Percentiles rank a stretch among this genome's conserved stretches.
These are phyloP conservation scores for Erebia aethiops DNA, from an alignment of 2,888 invertebrate species.

Conservation along the genomic window DNA sequence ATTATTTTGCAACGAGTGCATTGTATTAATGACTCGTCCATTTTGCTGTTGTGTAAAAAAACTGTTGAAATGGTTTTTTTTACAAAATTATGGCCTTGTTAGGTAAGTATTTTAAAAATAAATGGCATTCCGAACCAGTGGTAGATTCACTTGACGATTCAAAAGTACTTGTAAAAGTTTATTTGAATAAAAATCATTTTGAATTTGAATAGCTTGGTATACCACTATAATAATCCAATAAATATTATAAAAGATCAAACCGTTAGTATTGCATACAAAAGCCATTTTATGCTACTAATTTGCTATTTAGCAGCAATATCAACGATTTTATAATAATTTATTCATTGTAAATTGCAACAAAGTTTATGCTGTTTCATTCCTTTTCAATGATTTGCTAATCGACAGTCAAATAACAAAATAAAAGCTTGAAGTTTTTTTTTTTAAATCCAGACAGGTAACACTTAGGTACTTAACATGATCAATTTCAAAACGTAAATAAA, in stretches of 20 bases:
- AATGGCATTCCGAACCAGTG: too few species aligned
- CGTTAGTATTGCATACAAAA: slow-evolving; percentile 1
- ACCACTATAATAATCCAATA: too few species aligned
- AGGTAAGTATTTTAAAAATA: neutral
- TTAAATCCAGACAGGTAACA: neutral
- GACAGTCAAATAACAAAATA: neutral
- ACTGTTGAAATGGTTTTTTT: too few species aligned
- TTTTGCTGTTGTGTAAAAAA: slow-evolving; percentile 5
- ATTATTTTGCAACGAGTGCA: slow-evolving; percentile 6
- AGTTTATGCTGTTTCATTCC: neutral
- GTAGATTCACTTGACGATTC: too few species aligned
- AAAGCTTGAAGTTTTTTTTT: neutral
- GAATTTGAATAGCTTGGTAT: too few species aligned
- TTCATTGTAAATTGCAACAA: slow-evolving; percentile 2
- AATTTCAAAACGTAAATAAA: neutral
- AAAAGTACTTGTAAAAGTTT: too few species aligned
- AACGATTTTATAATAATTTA: neutral
- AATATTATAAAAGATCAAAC: too few species aligned
- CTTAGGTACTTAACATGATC: too few species aligned
- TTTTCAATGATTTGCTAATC: slow-evolving; percentile 4
- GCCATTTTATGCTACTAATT: neutral
- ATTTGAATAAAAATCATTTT: too few species aligned
- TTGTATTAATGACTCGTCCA: neutral
- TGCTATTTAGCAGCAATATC: neutral
- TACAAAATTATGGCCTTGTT: neutral